A percentile compares a stretch with the other conserved stretches of the same genome.
These are phyloP conservation scores for Plutella xylostella DNA, from an alignment of 2,888 invertebrate species.

Conservation along the genomic window DNA sequence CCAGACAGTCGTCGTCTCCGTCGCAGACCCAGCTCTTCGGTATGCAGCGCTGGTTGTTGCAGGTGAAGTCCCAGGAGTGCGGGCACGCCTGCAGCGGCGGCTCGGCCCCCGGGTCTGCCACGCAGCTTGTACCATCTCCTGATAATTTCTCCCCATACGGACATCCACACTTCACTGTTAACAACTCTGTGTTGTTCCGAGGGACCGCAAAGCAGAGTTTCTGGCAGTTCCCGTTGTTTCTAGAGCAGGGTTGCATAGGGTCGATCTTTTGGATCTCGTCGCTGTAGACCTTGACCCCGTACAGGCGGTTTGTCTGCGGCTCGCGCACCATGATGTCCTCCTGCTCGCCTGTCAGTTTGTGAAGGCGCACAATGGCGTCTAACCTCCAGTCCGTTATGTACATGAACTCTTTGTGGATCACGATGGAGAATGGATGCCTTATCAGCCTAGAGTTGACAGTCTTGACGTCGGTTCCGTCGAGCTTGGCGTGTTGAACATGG, in stretches of 20 bases:
- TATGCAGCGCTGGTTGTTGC: constrained; percentile 91
- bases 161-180: constrained; percentile 86
- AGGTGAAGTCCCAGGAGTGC: constrained; percentile 94
- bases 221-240: constrained; percentile 90
- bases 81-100: constrained; percentile 91
- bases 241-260: constrained; percentile 83
- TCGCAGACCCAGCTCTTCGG: constrained; percentile 97
- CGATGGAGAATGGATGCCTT: constrained; percentile 92
- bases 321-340: constrained; percentile 89
- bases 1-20: constrained; percentile 95
- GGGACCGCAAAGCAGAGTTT: constrained; percentile 96
- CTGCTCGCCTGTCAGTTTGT: constrained; percentile 89
- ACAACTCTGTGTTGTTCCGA: constrained; percentile 60
- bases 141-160: constrained; percentile 90
- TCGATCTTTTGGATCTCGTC: constrained; percentile 78
- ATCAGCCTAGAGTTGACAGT: constrained; percentile 90
- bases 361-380: constrained; percentile 91
- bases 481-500: constrained; percentile 93
- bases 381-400: constrained; percentile 98
- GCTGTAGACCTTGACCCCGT: constrained; percentile 92
- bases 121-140: constrained; percentile 77
- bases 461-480: constrained; percentile 91
- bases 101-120: constrained; percentile 85
- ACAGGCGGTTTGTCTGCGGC: constrained; percentile 89
- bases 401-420: constrained; percentile 90